A percentile compares a stretch with the other conserved stretches of the same genome.
Evolutionary conservation across 2,797 vertebrate genomes (phyloP).

Genomic region (Sebastes steindachneri): DNA sequence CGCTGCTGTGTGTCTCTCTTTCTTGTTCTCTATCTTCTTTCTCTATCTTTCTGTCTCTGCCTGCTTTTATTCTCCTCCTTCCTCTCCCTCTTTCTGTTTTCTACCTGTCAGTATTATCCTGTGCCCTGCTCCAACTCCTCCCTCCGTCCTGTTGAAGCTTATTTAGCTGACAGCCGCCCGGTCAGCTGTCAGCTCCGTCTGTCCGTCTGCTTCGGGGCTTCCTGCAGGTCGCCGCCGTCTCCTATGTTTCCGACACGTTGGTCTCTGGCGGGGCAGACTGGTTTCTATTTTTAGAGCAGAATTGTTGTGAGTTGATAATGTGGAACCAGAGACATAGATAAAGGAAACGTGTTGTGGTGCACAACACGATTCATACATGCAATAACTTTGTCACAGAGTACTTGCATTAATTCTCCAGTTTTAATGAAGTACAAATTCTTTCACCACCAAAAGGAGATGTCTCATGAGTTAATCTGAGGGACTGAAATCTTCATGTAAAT

Average conservation of each 20-base stretch:
- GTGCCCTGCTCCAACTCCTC: background rate
- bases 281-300: slow-evolving; percentile 31
- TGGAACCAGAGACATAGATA: background rate
- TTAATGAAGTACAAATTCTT: background rate
- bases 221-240: slow-evolving; percentile 9
- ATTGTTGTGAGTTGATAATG: slow-evolving; percentile 10
- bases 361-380: no score
- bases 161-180: slow-evolving; percentile 41
- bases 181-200: slow-evolving; percentile 65
- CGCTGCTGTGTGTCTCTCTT: background rate
- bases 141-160: slow-evolving; percentile 6
- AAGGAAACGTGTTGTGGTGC: background rate
- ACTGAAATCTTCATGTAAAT: background rate
- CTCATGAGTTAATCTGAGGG: background rate
- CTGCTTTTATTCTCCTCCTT: background rate
- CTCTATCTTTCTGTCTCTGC: background rate
- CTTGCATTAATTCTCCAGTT: background rate
- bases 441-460: background rate
- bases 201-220: slow-evolving; percentile 36
- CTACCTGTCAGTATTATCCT: slow-evolving; percentile 21
- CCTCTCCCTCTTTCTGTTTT: background rate
- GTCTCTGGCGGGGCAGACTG: background rate
- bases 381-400: no score
- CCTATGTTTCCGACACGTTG: background rate
- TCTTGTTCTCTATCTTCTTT: background rate